Conservation (phyloP, 2,888 invertebrate genomes). For the Palloptera scutellata region DNA sequence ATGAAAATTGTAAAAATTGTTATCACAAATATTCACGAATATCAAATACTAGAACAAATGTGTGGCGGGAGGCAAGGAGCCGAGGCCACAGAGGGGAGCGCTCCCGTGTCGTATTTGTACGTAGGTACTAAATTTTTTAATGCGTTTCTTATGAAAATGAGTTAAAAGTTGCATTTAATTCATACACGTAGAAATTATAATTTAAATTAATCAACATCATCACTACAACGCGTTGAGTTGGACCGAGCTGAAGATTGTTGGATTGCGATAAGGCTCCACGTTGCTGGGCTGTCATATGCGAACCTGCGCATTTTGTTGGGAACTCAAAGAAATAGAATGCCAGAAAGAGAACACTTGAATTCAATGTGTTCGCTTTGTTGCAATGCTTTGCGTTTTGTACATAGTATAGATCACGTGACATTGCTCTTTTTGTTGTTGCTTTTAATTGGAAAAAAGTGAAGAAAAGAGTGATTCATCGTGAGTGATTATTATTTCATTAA, state of each 20-base stretch:
- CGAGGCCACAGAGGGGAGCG: no score
- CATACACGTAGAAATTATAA: conserved; percentile 51
- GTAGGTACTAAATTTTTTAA: conserved; percentile 15
- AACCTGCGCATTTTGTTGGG: no score
- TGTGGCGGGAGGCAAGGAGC: no score
- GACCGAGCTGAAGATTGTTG: conserved; percentile 23
- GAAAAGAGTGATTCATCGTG: no score
- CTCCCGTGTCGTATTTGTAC: no score
- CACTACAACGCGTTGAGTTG: conserved; percentile 23
- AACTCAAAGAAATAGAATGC: conserved; percentile 27
- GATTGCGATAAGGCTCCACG: conserved; percentile 12
- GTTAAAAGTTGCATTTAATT: conserved; percentile 31
- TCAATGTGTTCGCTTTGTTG: no score
- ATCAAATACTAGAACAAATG: neutral
- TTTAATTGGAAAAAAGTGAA: no score
- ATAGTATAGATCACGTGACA: no score
- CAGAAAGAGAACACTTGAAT: conserved; percentile 31
- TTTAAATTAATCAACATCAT: conserved; percentile 53
- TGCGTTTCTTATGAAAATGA: conserved; percentile 45
- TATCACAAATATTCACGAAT: conserved; percentile 32
- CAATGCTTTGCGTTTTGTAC: no score
- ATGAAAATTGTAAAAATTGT: conserved; percentile 11
- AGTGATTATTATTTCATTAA: no score
- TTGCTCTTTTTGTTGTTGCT: no score
- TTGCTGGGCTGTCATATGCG: no score